These are phyloP conservation scores for Bellardia bayeri DNA, from an alignment of 2,888 invertebrate species.

Conservation along the genomic window DNA sequence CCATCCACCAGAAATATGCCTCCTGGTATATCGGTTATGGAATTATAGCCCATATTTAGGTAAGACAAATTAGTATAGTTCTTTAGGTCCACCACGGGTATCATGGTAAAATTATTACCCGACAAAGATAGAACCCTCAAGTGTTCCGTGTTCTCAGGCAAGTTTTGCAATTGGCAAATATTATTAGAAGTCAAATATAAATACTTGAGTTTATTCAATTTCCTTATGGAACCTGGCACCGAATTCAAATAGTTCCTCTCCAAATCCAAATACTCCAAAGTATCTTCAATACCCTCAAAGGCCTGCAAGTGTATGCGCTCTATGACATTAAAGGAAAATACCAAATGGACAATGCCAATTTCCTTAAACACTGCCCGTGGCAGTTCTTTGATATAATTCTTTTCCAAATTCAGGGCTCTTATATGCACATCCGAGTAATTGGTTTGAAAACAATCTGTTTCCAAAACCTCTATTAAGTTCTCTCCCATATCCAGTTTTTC, in stretches of 20 bases:
- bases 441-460: conserved; percentile 88
- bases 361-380: conserved; percentile 88
- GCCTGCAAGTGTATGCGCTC: conserved; percentile 88
- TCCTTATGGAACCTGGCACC: conserved; percentile 89
- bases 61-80: conserved; percentile 92
- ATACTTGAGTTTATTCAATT: conserved; percentile 89
- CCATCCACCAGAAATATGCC: conserved; percentile 88
- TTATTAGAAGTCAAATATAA: conserved; percentile 93
- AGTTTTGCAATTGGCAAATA: conserved; percentile 86
- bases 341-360: conserved; percentile 90
- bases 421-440: conserved; percentile 87
- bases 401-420: conserved; percentile 92
- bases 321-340: conserved; percentile 91
- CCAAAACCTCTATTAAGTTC: conserved; percentile 90
- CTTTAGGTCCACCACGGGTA: conserved; percentile 89
- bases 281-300: conserved; percentile 89
- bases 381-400: conserved; percentile 89
- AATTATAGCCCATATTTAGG: conserved; percentile 94
- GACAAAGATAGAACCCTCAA: conserved; percentile 92
- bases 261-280: conserved; percentile 92
- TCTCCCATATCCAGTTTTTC: conserved; percentile 94
- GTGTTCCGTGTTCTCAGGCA: conserved; percentile 86
- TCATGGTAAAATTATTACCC: conserved; percentile 90
- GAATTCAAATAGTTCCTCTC: conserved; percentile 91
- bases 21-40: conserved; percentile 90